phyloP scores from a whole-genome alignment of 2,113 vertebrate species.

The Mustela nigripes region DNA sequence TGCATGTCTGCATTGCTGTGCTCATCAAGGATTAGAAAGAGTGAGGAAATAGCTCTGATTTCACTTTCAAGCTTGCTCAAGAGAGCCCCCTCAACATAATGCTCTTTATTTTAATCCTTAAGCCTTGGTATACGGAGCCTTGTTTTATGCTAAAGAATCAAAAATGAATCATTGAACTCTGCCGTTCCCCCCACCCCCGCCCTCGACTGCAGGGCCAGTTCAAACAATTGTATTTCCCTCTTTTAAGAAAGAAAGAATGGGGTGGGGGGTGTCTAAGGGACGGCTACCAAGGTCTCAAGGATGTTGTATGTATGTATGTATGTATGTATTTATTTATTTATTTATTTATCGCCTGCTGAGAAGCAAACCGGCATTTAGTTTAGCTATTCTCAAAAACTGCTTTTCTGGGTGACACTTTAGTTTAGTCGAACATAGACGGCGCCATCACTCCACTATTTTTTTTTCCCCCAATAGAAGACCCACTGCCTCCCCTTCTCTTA shows the following conservation, averaged over 20 bases:
- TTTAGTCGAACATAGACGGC: conserved; percentile 91
- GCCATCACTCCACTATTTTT: conserved; percentile 91
- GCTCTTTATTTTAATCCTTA: conserved; percentile 45
- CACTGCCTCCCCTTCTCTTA: conserved; percentile 87
- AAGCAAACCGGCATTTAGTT: conserved; percentile 85
- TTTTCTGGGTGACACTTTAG: conserved; percentile 88
- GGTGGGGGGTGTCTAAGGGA: conserved; percentile 11
- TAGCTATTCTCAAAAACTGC: conserved; percentile 87
- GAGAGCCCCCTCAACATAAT: conserved; percentile 36
- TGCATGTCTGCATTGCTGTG: conserved; percentile 84
- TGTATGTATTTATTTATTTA: conserved; percentile 72
- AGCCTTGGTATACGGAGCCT: conserved; percentile 53
- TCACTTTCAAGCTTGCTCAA: conserved; percentile 68
- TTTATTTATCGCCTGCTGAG: conserved; percentile 75
- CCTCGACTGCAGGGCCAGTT: conserved; percentile 66
- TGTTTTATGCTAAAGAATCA: conserved; percentile 69
- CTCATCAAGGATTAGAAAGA: conserved; percentile 77
- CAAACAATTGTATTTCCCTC: conserved; percentile 65
- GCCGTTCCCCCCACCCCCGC: background rate
- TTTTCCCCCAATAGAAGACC: conserved; percentile 80
- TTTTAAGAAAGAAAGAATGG: background rate
- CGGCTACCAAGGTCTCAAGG: conserved; percentile 61
- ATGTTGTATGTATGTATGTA: no score
- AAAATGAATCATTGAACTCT: conserved; percentile 48
- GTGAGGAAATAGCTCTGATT: conserved; percentile 74